These are phyloP conservation scores for Monoplex corrugatus DNA, from an alignment of 2,888 invertebrate genomes.

Conservation along the genomic window DNA sequence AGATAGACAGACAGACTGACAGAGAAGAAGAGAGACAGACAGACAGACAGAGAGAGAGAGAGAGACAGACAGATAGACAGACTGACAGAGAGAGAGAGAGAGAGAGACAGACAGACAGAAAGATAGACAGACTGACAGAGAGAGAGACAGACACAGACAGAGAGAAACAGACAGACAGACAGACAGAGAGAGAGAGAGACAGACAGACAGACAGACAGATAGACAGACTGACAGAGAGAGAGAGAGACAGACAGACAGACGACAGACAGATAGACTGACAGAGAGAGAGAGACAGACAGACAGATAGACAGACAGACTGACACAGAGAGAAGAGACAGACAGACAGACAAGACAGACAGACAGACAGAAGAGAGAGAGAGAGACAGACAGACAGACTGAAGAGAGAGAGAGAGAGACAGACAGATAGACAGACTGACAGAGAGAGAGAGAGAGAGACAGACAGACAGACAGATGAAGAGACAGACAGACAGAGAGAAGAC, in stretches of 20 bases:
- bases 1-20: conserved; percentile 6
- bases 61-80: background rate
- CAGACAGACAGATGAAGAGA: no score
- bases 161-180: background rate
- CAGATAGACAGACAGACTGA: background rate
- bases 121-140: background rate
- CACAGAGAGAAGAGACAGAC: background rate
- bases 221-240: background rate
- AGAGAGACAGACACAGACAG: background rate
- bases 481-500: no score
- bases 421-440: no score
- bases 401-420: no score
- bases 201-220: background rate
- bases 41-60: background rate
- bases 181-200: background rate
- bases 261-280: background rate
- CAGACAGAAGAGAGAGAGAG: no score
- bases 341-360: no score
- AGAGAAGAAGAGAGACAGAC: background rate
- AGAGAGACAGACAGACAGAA: background rate
- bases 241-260: background rate
- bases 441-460: no score
- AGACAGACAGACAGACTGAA: no score
- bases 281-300: background rate
- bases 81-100: background rate